Percentiles rank a stretch among this genome's conserved stretches.
These are phyloP conservation scores for Patella ulyssiponensis DNA, from an alignment of 2,888 invertebrate genomes.

Conservation along the genomic window DNA sequence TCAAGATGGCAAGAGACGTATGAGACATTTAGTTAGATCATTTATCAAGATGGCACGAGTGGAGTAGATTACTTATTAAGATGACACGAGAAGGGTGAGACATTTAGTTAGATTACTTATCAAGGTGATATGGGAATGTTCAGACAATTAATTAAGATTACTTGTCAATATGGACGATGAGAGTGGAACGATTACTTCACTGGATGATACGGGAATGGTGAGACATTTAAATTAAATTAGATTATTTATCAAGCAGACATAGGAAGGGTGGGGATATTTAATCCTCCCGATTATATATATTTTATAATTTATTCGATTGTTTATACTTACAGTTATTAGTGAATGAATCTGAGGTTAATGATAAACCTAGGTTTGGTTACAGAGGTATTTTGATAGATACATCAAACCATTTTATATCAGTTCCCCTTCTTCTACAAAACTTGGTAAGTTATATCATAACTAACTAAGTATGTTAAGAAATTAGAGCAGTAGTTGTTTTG, in stretches of 20 bases:
- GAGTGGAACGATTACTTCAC: too few relatives aligned
- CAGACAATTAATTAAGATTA: too few relatives aligned
- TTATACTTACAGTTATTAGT: slow-evolving; percentile 77
- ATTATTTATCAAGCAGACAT: too few relatives aligned
- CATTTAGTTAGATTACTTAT: slow-evolving; percentile 78
- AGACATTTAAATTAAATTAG: too few relatives aligned
- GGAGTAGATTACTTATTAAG: slow-evolving; percentile 37
- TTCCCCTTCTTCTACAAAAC: slow-evolving; percentile 77
- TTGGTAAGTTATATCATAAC: slow-evolving; percentile 72
- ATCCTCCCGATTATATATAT: background rate
- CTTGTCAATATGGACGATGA: too few relatives aligned
- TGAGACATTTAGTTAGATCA: slow-evolving; percentile 80
- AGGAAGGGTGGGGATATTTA: slow-evolving; percentile 79
- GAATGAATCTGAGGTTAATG: slow-evolving; percentile 79
- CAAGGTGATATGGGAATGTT: slow-evolving; percentile 29
- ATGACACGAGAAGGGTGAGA: slow-evolving; percentile 88
- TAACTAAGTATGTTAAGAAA: too few relatives aligned
- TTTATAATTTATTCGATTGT: too few relatives aligned
- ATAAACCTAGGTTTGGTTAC: slow-evolving; percentile 84
- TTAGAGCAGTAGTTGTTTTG: too few relatives aligned
- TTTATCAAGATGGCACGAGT: background rate
- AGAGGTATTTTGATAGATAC: slow-evolving; percentile 90
- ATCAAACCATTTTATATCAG: slow-evolving; percentile 84
- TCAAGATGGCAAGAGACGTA: too few relatives aligned
- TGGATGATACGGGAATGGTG: too few relatives aligned